Conservation (phyloP, 2,888 invertebrate species). For the Thelaira solivaga region DNA sequence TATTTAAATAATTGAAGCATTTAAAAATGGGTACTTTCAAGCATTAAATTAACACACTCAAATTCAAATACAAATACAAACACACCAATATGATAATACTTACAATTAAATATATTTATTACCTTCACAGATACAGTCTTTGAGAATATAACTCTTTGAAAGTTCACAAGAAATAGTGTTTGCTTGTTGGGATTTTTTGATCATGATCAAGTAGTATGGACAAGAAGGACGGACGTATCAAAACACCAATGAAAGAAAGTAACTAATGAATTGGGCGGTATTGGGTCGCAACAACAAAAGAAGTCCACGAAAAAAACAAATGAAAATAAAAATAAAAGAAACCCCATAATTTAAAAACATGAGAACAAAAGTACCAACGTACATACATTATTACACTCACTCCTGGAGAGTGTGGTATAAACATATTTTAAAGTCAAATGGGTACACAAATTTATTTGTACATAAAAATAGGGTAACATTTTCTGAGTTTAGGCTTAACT, state of each 20-base stretch:
- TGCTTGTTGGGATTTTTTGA: conserved; percentile 2
- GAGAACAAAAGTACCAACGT: conserved; percentile 44
- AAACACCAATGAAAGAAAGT: conserved; percentile 20
- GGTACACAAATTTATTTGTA: no score
- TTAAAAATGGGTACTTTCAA: conserved; percentile 4
- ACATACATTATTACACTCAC: conserved; percentile 13
- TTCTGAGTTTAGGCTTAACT: no score
- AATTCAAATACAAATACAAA: background rate
- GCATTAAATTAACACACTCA: conserved; percentile 40
- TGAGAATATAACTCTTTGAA: conserved; percentile 55
- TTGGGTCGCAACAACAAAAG: conserved; percentile 9
- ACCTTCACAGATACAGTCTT: background rate
- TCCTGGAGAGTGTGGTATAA: background rate
- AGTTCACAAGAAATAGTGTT: conserved; percentile 46
- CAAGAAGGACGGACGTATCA: background rate
- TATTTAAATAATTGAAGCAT: conserved; percentile 52
- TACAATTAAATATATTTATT: background rate
- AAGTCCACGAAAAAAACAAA: background rate
- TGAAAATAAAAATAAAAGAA: background rate
- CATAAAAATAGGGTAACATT: no score
- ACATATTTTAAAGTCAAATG: background rate
- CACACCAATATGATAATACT: background rate
- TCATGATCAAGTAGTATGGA: conserved; percentile 9
- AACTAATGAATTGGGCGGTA: conserved; percentile 27
- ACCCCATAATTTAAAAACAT: conserved; percentile 52